Base-by-base conservation (phyloP, 2,888 invertebrate genomes). In the Junonia oenone region DNA sequence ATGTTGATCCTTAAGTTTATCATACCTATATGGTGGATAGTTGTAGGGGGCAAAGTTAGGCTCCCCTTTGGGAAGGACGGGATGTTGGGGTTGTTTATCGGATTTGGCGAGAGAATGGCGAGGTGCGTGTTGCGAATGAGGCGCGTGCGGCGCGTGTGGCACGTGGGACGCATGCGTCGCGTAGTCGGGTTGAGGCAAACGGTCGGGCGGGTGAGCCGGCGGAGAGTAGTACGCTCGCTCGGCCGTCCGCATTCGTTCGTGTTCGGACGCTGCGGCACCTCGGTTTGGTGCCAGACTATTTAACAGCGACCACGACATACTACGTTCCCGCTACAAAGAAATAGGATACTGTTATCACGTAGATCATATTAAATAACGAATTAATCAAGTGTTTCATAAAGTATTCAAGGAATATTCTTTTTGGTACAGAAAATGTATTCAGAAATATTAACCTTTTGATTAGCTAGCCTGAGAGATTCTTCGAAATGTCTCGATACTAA, bases 401-500 rank as follows among this genome's bases (percentile, higher is more conserved):
- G 43, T 33, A 52, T 55, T 49, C 29, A 48, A 38, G 33, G 45
- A 47, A 48, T 17, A 43, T 33, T 11, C 31, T 6, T 35, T 6
- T 35, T 2, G 15, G 13, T 37, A 37, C 11, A 13, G 48, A 15
- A 11, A 40, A 22, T 9, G 14, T 13, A n/a, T 19, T 53, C 27
- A 14, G 11, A 40, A 56, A 56, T 58, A 73, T 56, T 58, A 68
- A 95, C 95, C 93, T 95, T 95, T 87, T 95, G 94, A 75, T 94
- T 93, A 43, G 94, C 95, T 62, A 94, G 91, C 76, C 95, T 92
- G 60, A 97, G 91, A 63, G 97, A 96, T 90, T 97, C 96, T 75
- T 96, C 96, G 83, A 97, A 97, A 88, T 97, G 97, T 83, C 96
- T 95, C 71, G 96, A 94, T 58, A 97, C 95, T 63, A 95, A 94